phyloP scores from a whole-genome alignment of 2,113 vertebrate species.

The Pelusios castaneus region DNA sequence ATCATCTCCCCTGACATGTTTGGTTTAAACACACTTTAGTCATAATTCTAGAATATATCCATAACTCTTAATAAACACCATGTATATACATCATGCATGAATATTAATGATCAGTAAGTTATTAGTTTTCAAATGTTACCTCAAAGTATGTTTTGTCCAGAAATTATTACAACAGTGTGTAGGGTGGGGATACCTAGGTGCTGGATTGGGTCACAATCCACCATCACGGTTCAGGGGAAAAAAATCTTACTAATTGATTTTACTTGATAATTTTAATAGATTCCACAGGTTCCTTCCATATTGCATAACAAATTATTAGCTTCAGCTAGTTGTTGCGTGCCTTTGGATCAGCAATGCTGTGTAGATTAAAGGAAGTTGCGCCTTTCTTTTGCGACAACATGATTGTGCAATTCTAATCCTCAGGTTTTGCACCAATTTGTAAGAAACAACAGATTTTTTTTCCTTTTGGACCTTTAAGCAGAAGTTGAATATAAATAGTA shows the following conservation, averaged over 20 bases:
- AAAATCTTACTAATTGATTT: background rate
- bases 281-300: background rate
- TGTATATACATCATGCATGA: too few relatives aligned
- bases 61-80: background rate
- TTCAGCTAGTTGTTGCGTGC: background rate
- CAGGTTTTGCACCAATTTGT: accelerated
- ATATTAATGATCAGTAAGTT: background rate
- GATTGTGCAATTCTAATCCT: background rate
- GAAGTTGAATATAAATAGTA: background rate
- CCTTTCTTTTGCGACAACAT: background rate
- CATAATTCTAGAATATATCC: background rate
- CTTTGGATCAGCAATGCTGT: background rate
- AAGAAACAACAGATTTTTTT: background rate
- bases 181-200: background rate
- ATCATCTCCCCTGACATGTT: background rate
- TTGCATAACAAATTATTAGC: background rate
- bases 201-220: background rate
- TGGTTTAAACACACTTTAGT: background rate
- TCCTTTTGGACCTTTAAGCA: background rate
- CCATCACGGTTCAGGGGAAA: background rate
- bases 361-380: background rate
- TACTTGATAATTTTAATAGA: background rate
- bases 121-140: background rate
- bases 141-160: background rate
- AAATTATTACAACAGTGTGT: background rate